Percentiles rank a stretch among this genome's conserved stretches.
Conservation (phyloP, 2,888 invertebrate genomes). For the Andricus quercusramuli region DNA sequence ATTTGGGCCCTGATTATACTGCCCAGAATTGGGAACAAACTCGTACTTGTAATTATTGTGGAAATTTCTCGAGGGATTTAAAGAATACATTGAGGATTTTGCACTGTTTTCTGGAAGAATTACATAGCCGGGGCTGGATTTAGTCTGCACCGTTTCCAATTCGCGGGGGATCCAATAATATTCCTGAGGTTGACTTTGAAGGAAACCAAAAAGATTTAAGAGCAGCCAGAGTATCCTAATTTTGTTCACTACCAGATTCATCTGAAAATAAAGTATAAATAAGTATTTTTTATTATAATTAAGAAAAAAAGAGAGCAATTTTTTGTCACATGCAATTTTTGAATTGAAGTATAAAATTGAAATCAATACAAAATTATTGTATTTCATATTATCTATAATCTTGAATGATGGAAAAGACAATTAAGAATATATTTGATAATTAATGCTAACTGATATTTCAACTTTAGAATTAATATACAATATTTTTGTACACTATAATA, state of each 20-base stretch:
- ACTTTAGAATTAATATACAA: too few relatives aligned
- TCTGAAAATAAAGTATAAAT: constrained; percentile 55
- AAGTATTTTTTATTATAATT: not conserved
- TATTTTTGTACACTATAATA: too few relatives aligned
- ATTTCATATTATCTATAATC: too few relatives aligned
- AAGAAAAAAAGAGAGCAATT: too few relatives aligned
- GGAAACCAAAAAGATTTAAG: constrained; percentile 44
- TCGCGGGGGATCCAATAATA: constrained; percentile 23
- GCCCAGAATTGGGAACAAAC: constrained; percentile 12
- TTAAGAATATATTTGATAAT: too few relatives aligned
- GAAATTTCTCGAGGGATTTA: not conserved
- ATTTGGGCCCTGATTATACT: not conserved
- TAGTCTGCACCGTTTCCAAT: not conserved
- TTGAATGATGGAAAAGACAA: too few relatives aligned
- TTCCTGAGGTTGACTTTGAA: constrained; percentile 48
- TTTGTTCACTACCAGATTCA: constrained; percentile 50
- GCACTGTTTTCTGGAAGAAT: constrained; percentile 6
- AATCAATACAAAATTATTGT: too few relatives aligned
- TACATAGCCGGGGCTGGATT: not conserved
- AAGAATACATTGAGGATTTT: not conserved
- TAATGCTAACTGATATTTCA: too few relatives aligned
- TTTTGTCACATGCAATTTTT: too few relatives aligned
- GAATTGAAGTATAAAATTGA: too few relatives aligned
- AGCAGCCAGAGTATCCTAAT: constrained; percentile 51
- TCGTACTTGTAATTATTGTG: not conserved